Evolutionary conservation across 1,140 invertebrate species (phyloP).

Genomic region (Drosophila jambulina): DNA sequence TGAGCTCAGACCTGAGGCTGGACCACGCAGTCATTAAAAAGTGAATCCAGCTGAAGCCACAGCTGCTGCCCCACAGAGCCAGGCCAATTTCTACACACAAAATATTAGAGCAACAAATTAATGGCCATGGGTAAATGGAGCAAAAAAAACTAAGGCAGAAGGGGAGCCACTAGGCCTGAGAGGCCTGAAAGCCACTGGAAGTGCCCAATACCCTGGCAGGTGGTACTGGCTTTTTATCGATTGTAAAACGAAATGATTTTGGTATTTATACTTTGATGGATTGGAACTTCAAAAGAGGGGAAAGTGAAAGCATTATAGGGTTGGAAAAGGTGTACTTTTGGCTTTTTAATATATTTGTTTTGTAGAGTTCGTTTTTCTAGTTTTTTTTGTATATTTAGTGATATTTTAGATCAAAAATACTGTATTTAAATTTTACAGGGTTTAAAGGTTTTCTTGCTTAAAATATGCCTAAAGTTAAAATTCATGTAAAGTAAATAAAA

Average conservation of each 20-base stretch:
- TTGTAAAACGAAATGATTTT: constrained; percentile 16
- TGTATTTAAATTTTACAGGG: not conserved
- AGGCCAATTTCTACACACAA: constrained; percentile 74
- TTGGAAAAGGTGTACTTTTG: not conserved
- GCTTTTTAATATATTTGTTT: not conserved
- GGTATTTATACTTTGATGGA: not conserved
- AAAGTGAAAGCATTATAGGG: constrained; percentile 9
- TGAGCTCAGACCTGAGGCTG: constrained; percentile 19
- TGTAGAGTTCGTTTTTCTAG: not conserved
- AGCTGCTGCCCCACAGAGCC: constrained; percentile 46
- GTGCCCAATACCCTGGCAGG: constrained; percentile 44
- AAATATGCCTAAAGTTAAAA: too few relatives aligned
- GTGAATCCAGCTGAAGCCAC: constrained; percentile 71
- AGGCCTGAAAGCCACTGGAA: constrained; percentile 7
- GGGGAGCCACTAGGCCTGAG: not conserved
- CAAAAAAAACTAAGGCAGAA: constrained; percentile 16
- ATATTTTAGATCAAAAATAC: not conserved
- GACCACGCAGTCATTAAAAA: constrained; percentile 78
- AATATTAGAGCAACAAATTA: constrained; percentile 83
- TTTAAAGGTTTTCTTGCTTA: too few relatives aligned
- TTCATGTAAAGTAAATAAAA: too few relatives aligned
- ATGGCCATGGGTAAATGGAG: constrained; percentile 62
- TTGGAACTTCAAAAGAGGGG: not conserved
- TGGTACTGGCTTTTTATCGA: constrained; percentile 13
- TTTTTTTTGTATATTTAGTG: not conserved